Evolutionary conservation across 2,888 invertebrate species (phyloP), one percentile per base, ranked within the genome.

Genomic region (Amaurobius ferox): DNA sequence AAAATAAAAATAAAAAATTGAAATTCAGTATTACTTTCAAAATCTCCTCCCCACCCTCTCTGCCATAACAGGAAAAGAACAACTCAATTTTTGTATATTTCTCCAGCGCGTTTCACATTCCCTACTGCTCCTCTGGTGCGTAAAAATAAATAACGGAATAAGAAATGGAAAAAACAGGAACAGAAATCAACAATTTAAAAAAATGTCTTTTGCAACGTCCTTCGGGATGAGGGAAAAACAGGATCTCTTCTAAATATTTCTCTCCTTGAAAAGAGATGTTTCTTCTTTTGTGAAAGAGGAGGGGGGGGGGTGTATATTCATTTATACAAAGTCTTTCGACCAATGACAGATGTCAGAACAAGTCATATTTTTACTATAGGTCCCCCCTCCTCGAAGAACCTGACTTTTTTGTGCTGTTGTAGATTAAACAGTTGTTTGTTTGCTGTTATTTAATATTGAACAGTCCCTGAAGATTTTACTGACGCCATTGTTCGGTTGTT

Each of bases 341-440:
- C 72, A 40, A 66, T 79, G 79, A 79, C 79, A 79, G 79, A 71
- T 79, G 79, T 79, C 79, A 64, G 71, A 66, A 72, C 71, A 66
- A 79, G 72, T 79, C 79, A 79, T 79, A 79, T 79, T 71, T 79
- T 40, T 66, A 30, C 62, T 39, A 48, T 13, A 28, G 32, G 61
- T 35, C 19, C n/a, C 11, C 19, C 19, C 5, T 19, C 19, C 35
- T 32, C 7, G n/a, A n/a, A 48, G 16, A 48, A 16, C 19, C 16
- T 9, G 16, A n/a, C 32, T 32, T 19, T 9, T 66, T 32, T 66
- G n/a, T 35, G 1, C 30, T 32, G 32, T 19, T 23, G 3, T n/a
- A 19, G 55, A 55, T 55, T 55, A 55, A 55, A 23, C 23, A 55
- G 1, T 55, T n/a, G n/a, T 55, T 23, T 55, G 55, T 55, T 55